Evolutionary conservation across 1,140 invertebrate species (phyloP).

Genomic region (Capitella teleta): DNA sequence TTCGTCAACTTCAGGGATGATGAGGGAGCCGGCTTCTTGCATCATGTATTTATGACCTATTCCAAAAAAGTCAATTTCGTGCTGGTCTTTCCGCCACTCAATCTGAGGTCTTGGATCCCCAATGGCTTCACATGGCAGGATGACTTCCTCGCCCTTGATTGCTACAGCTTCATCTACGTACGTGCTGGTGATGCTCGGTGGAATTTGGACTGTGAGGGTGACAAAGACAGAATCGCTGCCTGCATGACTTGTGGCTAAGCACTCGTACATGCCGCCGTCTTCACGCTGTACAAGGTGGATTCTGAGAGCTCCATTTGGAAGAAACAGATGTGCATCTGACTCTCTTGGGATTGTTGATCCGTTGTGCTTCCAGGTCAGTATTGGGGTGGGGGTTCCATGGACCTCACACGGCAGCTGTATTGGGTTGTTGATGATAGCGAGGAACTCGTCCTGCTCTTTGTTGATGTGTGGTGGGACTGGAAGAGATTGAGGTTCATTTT

Average conservation of each 20-base stretch:
- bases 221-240: conserved; percentile 36
- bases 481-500: not conserved
- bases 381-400: conserved; percentile 32
- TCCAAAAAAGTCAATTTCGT: conserved; percentile 20
- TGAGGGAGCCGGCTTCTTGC: conserved; percentile 4
- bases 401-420: conserved; percentile 32
- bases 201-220: conserved; percentile 45
- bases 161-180: conserved; percentile 80
- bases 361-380: conserved; percentile 33
- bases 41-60: conserved; percentile 6
- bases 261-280: conserved; percentile 45
- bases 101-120: conserved; percentile 44
- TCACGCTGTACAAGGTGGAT: conserved; percentile 17
- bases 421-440: conserved; percentile 21
- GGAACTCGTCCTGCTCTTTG: conserved; percentile 9
- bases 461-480: conserved; percentile 8
- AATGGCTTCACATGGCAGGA: conserved; percentile 39
- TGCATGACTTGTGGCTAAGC: conserved; percentile 42
- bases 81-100: conserved; percentile 32
- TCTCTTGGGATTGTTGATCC: conserved; percentile 4
- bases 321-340: conserved; percentile 4
- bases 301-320: conserved; percentile 13
- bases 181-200: conserved; percentile 78
- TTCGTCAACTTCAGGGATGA: conserved; percentile 9
- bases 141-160: conserved; percentile 55